Conservation (phyloP, 2,888 invertebrate genomes). For the Microplitis manilae region DNA sequence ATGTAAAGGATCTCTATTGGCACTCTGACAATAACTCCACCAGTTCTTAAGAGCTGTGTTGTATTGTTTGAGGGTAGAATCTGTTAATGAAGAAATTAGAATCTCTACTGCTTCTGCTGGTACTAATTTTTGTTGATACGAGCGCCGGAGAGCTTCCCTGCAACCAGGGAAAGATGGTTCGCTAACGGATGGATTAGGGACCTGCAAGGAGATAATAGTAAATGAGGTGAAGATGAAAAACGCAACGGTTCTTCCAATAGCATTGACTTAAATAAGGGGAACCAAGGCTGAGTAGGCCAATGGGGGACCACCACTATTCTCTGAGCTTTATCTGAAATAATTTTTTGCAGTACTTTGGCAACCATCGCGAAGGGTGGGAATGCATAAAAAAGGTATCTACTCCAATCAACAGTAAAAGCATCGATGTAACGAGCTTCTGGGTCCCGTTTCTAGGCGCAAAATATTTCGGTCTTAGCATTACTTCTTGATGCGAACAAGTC, state of each 20-base stretch:
- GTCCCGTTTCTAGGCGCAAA: too few species aligned
- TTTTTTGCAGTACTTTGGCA: constrained; percentile 39
- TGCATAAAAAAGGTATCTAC: constrained; percentile 38
- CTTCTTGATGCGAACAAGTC: constrained; percentile 58
- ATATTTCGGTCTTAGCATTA: too few species aligned
- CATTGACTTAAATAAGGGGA: constrained; percentile 35
- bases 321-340: constrained; percentile 26
- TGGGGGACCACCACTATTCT: constrained; percentile 44
- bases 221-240: constrained; percentile 29
- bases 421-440: constrained; percentile 50
- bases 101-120: constrained; percentile 5
- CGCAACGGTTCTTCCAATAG: not conserved
- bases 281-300: constrained; percentile 46
- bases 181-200: constrained; percentile 5
- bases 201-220: constrained; percentile 31
- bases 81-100: constrained; percentile 34
- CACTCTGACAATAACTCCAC: constrained; percentile 37
- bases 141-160: constrained; percentile 34
- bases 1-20: not conserved
- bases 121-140: constrained; percentile 20
- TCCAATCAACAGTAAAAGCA: constrained; percentile 51
- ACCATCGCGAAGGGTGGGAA: constrained; percentile 39
- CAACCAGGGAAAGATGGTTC: constrained; percentile 16
- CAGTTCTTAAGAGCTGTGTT: constrained; percentile 38
- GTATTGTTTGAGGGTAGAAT: constrained; percentile 43